phyloP scores from a whole-genome alignment of 1,140 invertebrate species.

The Drosophila burlai region DNA sequence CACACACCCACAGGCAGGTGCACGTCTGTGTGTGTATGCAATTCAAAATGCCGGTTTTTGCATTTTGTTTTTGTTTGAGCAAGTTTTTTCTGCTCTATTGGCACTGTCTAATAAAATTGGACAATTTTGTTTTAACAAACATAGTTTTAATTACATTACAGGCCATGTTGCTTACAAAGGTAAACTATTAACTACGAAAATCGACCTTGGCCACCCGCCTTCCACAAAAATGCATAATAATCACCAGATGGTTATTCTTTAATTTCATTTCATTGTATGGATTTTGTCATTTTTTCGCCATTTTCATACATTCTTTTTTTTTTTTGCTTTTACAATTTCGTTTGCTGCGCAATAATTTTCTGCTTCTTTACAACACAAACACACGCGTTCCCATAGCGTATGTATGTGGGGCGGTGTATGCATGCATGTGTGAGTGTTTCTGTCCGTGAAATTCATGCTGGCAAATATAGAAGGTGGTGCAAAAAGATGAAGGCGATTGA shows the following conservation, averaged over 20 bases:
- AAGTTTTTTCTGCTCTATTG: conserved; percentile 55
- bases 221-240: conserved; percentile 6
- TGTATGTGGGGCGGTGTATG: conserved; percentile 2
- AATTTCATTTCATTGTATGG: conserved; percentile 53
- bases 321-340: conserved; percentile 79
- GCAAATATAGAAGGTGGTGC: conserved; percentile 33
- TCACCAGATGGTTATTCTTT: conserved; percentile 34
- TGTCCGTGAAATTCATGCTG: conserved; percentile 47
- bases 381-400: conserved; percentile 29
- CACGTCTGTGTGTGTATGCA: conserved; percentile 20
- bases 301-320: conserved; percentile 56
- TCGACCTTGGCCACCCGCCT: conserved; percentile 5
- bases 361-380: conserved; percentile 71
- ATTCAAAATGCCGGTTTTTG: conserved; percentile 76
- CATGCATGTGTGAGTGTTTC: conserved; percentile 38
- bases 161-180: not conserved
- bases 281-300: conserved; percentile 58
- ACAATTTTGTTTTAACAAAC: conserved; percentile 14
- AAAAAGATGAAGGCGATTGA: not conserved
- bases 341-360: conserved; percentile 83
- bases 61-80: conserved; percentile 55
- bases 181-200: conserved; percentile 2
- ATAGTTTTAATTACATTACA: not conserved
- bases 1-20: conserved; percentile 15
- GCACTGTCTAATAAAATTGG: not conserved